Conservation (phyloP, 92 coral and sea anemone genomes). For the Hydrozoanthus gracilis region DNA sequence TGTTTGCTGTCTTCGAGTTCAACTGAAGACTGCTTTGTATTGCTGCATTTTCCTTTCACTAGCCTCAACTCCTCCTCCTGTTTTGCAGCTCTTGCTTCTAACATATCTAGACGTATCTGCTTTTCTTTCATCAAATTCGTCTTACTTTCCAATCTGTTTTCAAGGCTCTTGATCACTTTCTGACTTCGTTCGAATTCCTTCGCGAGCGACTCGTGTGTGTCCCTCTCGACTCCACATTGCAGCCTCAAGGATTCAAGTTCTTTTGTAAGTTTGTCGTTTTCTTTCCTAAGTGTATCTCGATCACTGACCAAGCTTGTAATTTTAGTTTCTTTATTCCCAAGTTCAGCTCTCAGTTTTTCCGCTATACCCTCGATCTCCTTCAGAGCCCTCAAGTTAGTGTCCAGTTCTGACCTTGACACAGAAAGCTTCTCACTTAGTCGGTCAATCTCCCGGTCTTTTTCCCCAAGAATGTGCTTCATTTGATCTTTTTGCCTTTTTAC, state of each 20-base stretch:
- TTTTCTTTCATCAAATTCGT: slow-evolving; percentile 48
- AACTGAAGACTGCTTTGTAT: slow-evolving; percentile 41
- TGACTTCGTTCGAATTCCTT: slow-evolving; percentile 56
- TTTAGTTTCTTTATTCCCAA: slow-evolving; percentile 55
- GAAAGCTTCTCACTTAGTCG: slow-evolving; percentile 62
- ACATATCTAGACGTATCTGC: slow-evolving; percentile 48
- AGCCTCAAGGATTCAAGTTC: slow-evolving; percentile 56
- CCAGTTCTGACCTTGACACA: slow-evolving; percentile 58
- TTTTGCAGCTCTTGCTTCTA: slow-evolving; percentile 40
- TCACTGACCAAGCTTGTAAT: slow-evolving; percentile 23
- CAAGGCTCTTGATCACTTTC: slow-evolving; percentile 55
- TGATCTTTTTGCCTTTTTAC: slow-evolving; percentile 76
- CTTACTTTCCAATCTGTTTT: slow-evolving; percentile 49
- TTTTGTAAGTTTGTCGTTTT: slow-evolving; percentile 46
- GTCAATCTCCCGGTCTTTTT: slow-evolving; percentile 80
- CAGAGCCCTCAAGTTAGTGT: slow-evolving; percentile 46
- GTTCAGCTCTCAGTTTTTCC: slow-evolving; percentile 49
- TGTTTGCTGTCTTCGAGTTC: slow-evolving; percentile 69
- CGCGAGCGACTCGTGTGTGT: slow-evolving; percentile 28
- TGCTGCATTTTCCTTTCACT: slow-evolving; percentile 23
- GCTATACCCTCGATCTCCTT: slow-evolving; percentile 56
- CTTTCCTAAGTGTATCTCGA: slow-evolving; percentile 51
- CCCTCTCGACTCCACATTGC: slow-evolving; percentile 52
- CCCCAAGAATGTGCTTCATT: slow-evolving; percentile 73
- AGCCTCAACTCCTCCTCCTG: slow-evolving; percentile 47